Conservation (phyloP, 2,113 vertebrate species). For the Cathartes aura region DNA sequence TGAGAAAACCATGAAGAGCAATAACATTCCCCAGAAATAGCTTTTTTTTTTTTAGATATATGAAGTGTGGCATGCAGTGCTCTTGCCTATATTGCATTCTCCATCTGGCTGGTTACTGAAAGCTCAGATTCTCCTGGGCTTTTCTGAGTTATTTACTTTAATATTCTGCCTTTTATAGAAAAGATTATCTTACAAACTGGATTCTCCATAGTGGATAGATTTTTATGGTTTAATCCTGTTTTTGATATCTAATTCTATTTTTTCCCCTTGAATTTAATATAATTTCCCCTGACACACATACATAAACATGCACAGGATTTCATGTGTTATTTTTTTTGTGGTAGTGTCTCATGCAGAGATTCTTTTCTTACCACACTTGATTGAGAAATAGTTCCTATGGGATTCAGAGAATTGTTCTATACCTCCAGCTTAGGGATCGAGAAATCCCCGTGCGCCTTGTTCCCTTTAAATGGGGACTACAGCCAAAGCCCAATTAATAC, state of each 20-base stretch:
- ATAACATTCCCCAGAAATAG: not conserved
- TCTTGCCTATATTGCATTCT: constrained; percentile 58
- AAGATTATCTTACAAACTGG: constrained; percentile 70
- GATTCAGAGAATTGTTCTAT: constrained; percentile 41
- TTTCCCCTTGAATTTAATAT: constrained; percentile 51
- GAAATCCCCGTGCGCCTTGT: not conserved
- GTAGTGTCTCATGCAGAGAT: constrained; percentile 18
- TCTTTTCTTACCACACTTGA: constrained; percentile 38
- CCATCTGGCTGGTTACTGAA: constrained; percentile 69
- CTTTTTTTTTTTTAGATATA: not conserved
- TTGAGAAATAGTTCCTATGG: constrained; percentile 40
- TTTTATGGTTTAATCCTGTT: constrained; percentile 69
- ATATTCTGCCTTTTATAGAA: constrained; percentile 67
- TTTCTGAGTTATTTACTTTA: constrained; percentile 75
- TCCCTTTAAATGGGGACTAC: constrained; percentile 11
- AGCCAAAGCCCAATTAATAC: constrained; percentile 41
- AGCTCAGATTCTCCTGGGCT: constrained; percentile 52
- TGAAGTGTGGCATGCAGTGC: constrained; percentile 2
- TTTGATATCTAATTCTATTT: constrained; percentile 67
- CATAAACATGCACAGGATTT: constrained; percentile 13
- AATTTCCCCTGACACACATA: constrained; percentile 22
- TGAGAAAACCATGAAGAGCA: not conserved
- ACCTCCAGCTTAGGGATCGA: not conserved
- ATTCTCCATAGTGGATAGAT: constrained; percentile 58
- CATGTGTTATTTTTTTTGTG: not conserved